Conservation (phyloP, 1,140 invertebrate genomes). For the roundworm (Caenorhabditis elegans) region DNA sequence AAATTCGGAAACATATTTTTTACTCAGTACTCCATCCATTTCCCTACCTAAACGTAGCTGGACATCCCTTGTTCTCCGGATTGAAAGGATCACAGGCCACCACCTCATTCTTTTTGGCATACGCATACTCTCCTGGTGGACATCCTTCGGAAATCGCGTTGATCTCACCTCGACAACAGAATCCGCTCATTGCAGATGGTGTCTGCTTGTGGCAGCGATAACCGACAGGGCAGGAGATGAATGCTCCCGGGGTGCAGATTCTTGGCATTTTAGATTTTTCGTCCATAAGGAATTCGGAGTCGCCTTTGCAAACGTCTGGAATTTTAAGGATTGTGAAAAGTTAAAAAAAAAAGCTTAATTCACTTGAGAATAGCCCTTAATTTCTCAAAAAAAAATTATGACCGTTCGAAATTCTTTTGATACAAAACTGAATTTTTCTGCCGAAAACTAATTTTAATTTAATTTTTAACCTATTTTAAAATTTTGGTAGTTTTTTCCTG, state of each 20-base stretch:
- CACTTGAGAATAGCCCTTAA: no score
- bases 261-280: slow-evolving; percentile 63
- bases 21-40: no score
- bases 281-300: slow-evolving; percentile 58
- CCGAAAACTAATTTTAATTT: no score
- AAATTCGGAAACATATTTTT: no score
- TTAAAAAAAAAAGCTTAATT: not conserved
- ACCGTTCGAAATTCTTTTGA: no score
- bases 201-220: slow-evolving; percentile 54
- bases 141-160: slow-evolving; percentile 49
- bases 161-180: slow-evolving; percentile 61
- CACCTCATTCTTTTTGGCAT: slow-evolving; percentile 53
- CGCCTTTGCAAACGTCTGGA: slow-evolving; percentile 60
- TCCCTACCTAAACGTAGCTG: slow-evolving; percentile 50
- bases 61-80: slow-evolving; percentile 53
- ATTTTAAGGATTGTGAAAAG: not conserved
- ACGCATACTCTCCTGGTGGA: slow-evolving; percentile 53
- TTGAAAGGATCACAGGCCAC: slow-evolving; percentile 63
- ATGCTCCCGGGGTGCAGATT: slow-evolving; percentile 60
- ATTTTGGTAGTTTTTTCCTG: no score
- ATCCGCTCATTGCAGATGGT: slow-evolving; percentile 45
- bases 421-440: no score
- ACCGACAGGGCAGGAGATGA: slow-evolving; percentile 54
- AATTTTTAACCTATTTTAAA: no score
- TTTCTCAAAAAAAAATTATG: no score